Base-by-base conservation (phyloP, 2,113 vertebrate genomes). In the Lepidothrix coronata region DNA sequence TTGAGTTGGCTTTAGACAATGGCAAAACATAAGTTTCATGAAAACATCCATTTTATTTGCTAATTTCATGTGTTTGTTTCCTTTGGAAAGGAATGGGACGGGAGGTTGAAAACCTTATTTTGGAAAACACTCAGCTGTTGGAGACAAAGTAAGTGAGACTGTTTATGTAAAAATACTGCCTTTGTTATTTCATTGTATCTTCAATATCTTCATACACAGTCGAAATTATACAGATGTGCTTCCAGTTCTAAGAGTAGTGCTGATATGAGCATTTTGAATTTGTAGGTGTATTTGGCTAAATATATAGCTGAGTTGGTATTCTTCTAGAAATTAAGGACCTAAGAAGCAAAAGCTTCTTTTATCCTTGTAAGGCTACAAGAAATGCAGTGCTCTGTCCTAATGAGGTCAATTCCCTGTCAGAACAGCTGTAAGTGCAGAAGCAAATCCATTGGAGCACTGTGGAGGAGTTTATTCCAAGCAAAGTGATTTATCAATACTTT, bases 61-160 rank as follows among this genome's bases (percentile, higher is more conserved):
- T 97, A 48, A 91, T 88, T 87, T 91, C 25, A 12, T 96, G 77
- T 76, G 6, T 94, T 65, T 91, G 8, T 96, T 97, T 96, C 82
- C 80, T 94, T 98, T 96, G 97, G 65, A 91, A 97, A 99, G 99
- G 99, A 97, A 99, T 99, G 99, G 99, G 99, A 73, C 99, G 99
- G 85, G 99, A 99, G 95, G 99, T 99, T 12, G 99, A 99, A 91
- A 99, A 99, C 97, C 99, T 99, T 46, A 99, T 99, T 97, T 98
- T 99, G 84, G 99, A 99, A 97, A 99, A 99, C 94, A 97, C 99
- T 37, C 99, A 99, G 94, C 98, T 99, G 51, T 96, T 99, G 93
- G 99, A 99, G 96, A 99, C 99, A 95, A 99, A 99, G 99, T 99
- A 98, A 98, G 98, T 98, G 59, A 85, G 35, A 61, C 55, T 23